A percentile compares a stretch with the other conserved stretches of the same genome.
phyloP scores from a whole-genome alignment of 35 echinoderm and acorn worm genomes.

The Nesometra sesokonis region DNA sequence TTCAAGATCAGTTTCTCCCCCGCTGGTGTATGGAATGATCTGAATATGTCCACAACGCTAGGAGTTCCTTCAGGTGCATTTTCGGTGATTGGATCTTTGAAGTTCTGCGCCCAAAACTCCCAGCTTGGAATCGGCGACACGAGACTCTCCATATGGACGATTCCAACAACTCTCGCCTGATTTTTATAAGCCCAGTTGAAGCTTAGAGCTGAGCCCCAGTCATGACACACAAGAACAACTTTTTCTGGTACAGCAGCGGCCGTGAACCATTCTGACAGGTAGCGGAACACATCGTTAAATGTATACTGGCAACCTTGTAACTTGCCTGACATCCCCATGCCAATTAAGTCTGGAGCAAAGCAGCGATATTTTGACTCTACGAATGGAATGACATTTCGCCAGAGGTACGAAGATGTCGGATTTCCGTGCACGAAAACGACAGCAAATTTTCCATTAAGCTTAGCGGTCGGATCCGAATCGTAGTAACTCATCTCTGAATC shows the following conservation, averaged over 20 bases:
- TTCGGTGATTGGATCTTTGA: not conserved
- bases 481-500: not conserved
- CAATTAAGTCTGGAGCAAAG: not conserved
- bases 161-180: not conserved
- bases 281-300: not conserved
- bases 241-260: not conserved
- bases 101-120: not conserved
- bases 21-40: not conserved
- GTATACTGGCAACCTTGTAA: not conserved
- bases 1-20: not conserved
- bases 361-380: not conserved
- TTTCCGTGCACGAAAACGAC: slow-evolving; percentile 1
- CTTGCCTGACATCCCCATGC: not conserved
- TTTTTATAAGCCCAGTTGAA: not conserved
- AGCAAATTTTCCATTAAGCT: not conserved
- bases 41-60: not conserved
- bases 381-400: slow-evolving; percentile 1
- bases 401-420: slow-evolving; percentile 10
- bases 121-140: not conserved
- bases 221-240: not conserved
- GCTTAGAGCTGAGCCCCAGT: not conserved
- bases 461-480: not conserved
- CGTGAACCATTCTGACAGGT: not conserved
- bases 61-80: not conserved
- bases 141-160: slow-evolving; percentile 3